Evolutionary conservation across 1,140 invertebrate genomes (phyloP), one percentile per base, ranked within the genome.

Genomic region (Zaprionus taronus): DNA sequence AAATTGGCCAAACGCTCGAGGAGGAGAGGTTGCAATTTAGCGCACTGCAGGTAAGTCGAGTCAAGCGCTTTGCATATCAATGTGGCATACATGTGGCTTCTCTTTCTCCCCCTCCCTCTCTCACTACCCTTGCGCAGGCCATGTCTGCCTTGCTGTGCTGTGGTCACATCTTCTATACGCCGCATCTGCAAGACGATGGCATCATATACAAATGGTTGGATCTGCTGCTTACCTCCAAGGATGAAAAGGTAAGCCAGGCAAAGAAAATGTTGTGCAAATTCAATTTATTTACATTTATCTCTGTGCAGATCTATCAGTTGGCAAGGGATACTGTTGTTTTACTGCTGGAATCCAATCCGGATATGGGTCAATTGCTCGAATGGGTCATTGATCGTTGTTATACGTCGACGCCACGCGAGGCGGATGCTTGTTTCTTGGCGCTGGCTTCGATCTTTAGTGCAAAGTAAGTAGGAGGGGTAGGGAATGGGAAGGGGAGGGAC

Each of bases 371-470:
- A 4, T 93, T 99, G 15, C 93, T 99, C 6, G 99, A 99, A 93
- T 99, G 98, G 98, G 96, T 98, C 1, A 98, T 99, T 22, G 98
- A 99, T 93, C 95, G 98, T 58, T 99, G 99, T 93, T 99, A 99
- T 91, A 99, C 98, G 0, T 98, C 98, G 4, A 93, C 95, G 5
- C 95, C 96, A 9, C 95, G 97, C 72, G 97, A 99, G 22, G 98
- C 98, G 7, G 98, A 99, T 93, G 97, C 97, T 1, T 99, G 98
- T 92, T 99, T 99, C 92, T 95, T 98, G 83, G 98, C 98, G 11
- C 94, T 99, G 15, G 98, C 98, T 24, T 97, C 98, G 15, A 97
- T 99, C 75, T 99, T 99, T 93, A 98, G 98, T 91, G 97, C 98
- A 31, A 96, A 97, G 98, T 98, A 93, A 94, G 93, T 93, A 51